Percentiles rank a stretch among this genome's conserved stretches.
Conservation (phyloP, 2,113 vertebrate species). For the Phalacrocorax carbo region DNA sequence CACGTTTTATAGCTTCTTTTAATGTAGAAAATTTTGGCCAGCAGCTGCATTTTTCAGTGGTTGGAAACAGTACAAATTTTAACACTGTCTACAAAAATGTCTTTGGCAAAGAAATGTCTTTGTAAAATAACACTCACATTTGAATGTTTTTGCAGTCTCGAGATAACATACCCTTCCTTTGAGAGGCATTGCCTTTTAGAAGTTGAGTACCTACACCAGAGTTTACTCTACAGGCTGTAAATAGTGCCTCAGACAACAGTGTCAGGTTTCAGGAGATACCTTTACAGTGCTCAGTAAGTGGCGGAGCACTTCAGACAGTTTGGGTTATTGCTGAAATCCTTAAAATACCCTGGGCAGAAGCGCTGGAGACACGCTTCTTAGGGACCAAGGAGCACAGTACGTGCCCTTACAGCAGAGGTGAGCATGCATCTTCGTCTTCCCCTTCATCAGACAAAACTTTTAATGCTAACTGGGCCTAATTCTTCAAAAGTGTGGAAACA, state of each 20-base stretch:
- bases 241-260: neutral
- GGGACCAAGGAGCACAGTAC: neutral
- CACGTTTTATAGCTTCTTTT: neutral
- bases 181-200: neutral
- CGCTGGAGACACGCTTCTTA: neutral
- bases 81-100: neutral
- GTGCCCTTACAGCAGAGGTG: neutral
- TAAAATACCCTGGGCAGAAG: neutral
- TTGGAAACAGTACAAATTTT: neutral
- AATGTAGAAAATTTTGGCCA: neutral
- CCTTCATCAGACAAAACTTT: neutral
- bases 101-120: neutral
- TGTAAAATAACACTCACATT: fast-evolving
- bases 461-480: neutral
- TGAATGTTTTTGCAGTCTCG: neutral
- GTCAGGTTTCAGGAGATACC: neutral
- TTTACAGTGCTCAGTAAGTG: neutral
- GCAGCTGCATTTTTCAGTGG: neutral
- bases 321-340: neutral
- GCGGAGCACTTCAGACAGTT: neutral
- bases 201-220: neutral
- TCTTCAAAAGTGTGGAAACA: neutral
- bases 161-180: neutral
- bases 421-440: neutral
- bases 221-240: neutral